Percentiles rank a stretch among this genome's conserved stretches.
These are phyloP conservation scores for Hiodon alosoides DNA, from an alignment of 2,113 vertebrate genomes.

Conservation along the genomic window DNA sequence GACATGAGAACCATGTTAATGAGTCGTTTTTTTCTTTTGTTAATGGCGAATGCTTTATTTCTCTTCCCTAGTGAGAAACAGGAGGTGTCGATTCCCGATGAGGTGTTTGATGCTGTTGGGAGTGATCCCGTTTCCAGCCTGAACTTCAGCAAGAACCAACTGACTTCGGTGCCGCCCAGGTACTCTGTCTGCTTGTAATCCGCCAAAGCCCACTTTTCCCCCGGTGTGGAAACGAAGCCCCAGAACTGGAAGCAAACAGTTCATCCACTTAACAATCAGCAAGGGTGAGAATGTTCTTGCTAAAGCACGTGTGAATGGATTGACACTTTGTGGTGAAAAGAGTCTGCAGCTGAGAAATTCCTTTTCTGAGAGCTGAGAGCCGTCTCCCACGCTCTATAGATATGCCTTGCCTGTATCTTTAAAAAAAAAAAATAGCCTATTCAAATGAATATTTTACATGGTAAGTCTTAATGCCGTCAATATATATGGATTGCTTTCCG, in stretches of 20 bases:
- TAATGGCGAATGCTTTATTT: background rate
- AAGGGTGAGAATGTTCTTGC: background rate
- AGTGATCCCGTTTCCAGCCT: slow-evolving; percentile 53
- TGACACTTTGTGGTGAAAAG: background rate
- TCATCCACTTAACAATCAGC: background rate
- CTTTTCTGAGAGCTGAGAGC: background rate
- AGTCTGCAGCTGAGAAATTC: background rate
- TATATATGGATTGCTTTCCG: too few relatives aligned
- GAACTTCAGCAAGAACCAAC: slow-evolving; percentile 91
- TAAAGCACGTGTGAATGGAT: background rate
- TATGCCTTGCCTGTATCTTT: too few relatives aligned
- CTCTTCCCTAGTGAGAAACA: slow-evolving; percentile 73
- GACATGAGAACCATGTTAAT: background rate
- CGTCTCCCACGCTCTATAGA: too few relatives aligned
- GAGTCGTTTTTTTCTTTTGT: background rate
- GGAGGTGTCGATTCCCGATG: slow-evolving; percentile 66
- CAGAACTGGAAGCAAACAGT: background rate
- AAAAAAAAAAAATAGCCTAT: too few relatives aligned
- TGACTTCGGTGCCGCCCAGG: slow-evolving; percentile 74
- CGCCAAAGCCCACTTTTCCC: background rate
- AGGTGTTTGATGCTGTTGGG: slow-evolving; percentile 70
- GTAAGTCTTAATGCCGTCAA: too few relatives aligned
- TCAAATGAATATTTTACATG: too few relatives aligned
- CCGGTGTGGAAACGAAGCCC: background rate
- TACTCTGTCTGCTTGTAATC: slow-evolving; percentile 38